Evolutionary conservation across 2,888 invertebrate genomes (phyloP), one percentile per base, ranked within the genome.

Genomic region (Cremastobaeus sp.): DNA sequence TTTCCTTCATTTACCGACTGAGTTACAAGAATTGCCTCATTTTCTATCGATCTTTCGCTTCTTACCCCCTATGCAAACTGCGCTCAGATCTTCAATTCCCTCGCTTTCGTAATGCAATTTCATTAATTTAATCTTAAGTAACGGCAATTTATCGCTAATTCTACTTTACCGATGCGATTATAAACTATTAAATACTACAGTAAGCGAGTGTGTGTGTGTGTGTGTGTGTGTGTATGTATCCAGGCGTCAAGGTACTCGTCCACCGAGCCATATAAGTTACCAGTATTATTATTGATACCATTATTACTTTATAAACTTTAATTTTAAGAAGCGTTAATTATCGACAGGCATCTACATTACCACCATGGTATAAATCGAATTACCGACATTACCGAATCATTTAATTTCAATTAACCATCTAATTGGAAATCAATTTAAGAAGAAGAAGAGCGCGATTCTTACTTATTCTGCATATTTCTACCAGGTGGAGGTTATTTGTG

Each of bases 211-310:
- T 32, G 3, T 52, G 66, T 30, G 48, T 60, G 65, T 28, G 50
- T 57, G 72, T 73, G 65, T 77, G 74, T 78, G 35, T 39, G n/a
- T 28, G 54, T 50, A 52, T 66, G 54, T 41, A 45, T 75, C 77
- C 39, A 79, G 81, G 81, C 79, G 76, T 72, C 78, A 81, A 73
- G 65, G 79, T 80, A 78, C 79, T 79, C 76, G 81, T 78, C 84
- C 84, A 81, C 81, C 80, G 81, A 80, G 86, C 86, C 86, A 87
- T 86, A 86, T 85, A 79, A 83, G 85, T 85, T 85, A 85, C 82
- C 85, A 86, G 86, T 87, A 87, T 86, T 87, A 87, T 79, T 85
- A 86, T 79, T 80, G 78, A 84, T 84, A 83, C 80, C 77, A 30
- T 47, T 37, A 37, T 62, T 28, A 50, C 15, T 41, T 20, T 47